Evolutionary conservation across 2,113 vertebrate genomes (phyloP).

Genomic region (Corvus hawaiiensis): DNA sequence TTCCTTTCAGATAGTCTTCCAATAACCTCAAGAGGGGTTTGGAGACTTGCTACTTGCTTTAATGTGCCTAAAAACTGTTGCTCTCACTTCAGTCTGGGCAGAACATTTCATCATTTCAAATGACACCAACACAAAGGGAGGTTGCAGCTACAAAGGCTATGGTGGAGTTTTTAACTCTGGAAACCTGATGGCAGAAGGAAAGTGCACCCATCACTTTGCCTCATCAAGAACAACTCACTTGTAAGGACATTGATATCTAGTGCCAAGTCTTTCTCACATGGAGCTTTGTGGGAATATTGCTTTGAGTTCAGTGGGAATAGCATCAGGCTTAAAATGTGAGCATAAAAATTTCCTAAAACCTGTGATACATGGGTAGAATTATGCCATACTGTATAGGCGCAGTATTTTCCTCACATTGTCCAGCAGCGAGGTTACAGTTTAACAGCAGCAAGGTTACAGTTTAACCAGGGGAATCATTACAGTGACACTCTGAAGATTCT

Average conservation of each 20-base stretch:
- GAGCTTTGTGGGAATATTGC: neutral
- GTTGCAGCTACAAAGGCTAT: neutral
- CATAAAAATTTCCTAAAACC: neutral
- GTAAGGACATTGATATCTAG: neutral
- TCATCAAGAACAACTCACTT: neutral
- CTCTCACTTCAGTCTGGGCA: neutral
- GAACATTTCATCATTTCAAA: neutral
- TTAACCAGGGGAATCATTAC: neutral
- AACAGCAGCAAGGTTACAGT: neutral
- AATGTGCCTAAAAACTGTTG: neutral
- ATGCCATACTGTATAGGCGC: fast-evolving
- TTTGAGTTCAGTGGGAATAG: neutral
- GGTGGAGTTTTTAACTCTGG: neutral
- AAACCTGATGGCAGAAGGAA: neutral
- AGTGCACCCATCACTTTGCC: neutral
- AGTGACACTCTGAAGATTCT: neutral
- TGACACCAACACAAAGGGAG: neutral
- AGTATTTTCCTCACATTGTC: neutral
- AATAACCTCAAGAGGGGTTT: neutral
- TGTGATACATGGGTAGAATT: neutral
- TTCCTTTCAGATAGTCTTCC: neutral
- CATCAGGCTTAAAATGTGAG: neutral
- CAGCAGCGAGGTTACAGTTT: neutral
- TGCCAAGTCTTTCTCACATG: neutral
- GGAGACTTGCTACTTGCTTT: neutral